Percentiles rank a stretch among this genome's conserved stretches.
These are phyloP conservation scores for Eunapius fragilis DNA, from an alignment of 37 sponge, comb jelly and placozoan species.

Conservation along the genomic window DNA sequence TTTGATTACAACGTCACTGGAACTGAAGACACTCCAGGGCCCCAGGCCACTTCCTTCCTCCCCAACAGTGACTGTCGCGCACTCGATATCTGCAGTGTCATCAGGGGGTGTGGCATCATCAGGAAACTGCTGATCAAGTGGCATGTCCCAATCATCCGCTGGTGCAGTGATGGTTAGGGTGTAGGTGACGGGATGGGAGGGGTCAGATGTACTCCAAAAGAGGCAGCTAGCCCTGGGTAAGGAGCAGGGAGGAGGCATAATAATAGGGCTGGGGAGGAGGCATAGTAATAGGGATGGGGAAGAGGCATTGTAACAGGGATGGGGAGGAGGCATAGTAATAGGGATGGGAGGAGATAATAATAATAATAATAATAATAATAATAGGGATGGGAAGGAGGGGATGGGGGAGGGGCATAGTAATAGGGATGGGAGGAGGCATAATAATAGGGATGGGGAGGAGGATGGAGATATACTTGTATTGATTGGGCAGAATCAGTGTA, in stretches of 20 bases:
- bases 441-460: background rate
- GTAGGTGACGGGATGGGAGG: slow-evolving; percentile 36
- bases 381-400: background rate
- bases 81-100: background rate
- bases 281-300: background rate
- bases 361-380: too few relatives aligned
- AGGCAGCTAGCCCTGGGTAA: slow-evolving; percentile 36
- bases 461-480: slow-evolving; percentile 39
- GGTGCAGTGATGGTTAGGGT: slow-evolving; percentile 61
- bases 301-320: background rate
- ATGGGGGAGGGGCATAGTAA: background rate
- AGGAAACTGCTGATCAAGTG: background rate
- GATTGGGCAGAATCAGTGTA: slow-evolving; percentile 47
- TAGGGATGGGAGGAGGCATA: background rate
- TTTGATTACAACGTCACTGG: background rate
- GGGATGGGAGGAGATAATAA: too few relatives aligned
- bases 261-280: background rate
- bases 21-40: background rate
- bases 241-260: too few relatives aligned
- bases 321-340: background rate
- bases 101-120: background rate
- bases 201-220: slow-evolving; percentile 62
- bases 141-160: slow-evolving; percentile 12
- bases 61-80: slow-evolving; percentile 15
- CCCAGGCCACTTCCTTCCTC: background rate